A percentile compares a stretch with the other conserved stretches of the same genome.
Conservation (phyloP, 2,888 invertebrate species). For the Andrena chrysosceles region DNA sequence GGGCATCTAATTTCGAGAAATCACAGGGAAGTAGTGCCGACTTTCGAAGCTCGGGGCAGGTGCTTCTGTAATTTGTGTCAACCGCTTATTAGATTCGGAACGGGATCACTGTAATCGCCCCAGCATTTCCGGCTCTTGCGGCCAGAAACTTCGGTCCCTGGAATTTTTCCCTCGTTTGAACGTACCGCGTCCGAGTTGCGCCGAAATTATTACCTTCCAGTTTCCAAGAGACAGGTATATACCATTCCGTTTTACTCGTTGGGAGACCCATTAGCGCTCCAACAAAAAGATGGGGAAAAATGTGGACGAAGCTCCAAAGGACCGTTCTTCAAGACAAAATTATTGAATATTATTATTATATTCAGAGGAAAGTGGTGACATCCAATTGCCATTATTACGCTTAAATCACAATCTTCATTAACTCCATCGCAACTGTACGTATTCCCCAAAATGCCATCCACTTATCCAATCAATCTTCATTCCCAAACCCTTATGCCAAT, state of each 20-base stretch:
- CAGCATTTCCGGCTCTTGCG: constrained; percentile 51
- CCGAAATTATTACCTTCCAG: constrained; percentile 45
- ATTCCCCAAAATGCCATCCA: too few species aligned
- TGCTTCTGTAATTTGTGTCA: constrained; percentile 66
- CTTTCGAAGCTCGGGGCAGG: constrained; percentile 54
- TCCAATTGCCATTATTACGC: too few species aligned
- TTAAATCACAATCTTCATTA: too few species aligned
- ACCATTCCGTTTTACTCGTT: constrained; percentile 8
- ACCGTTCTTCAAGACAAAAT: too few species aligned
- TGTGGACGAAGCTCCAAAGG: not conserved
- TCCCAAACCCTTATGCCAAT: not conserved
- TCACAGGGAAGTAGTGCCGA: constrained; percentile 57
- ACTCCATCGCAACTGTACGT: too few species aligned
- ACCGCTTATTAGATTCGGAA: constrained; percentile 66
- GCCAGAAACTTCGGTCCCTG: constrained; percentile 37
- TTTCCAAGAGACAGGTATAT: constrained; percentile 61
- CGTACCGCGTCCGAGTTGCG: constrained; percentile 26
- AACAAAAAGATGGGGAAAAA: not conserved
- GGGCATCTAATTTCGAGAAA: constrained; percentile 55
- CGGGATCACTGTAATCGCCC: constrained; percentile 65
- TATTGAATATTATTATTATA: too few species aligned
- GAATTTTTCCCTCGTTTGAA: constrained; percentile 48
- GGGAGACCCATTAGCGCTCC: not conserved
- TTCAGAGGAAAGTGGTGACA: too few species aligned
- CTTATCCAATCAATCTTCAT: not conserved